Evolutionary conservation across 2,113 vertebrate species (phyloP), one percentile per base, ranked within the genome.

Genomic region (Salvelinus namaycush): DNA sequence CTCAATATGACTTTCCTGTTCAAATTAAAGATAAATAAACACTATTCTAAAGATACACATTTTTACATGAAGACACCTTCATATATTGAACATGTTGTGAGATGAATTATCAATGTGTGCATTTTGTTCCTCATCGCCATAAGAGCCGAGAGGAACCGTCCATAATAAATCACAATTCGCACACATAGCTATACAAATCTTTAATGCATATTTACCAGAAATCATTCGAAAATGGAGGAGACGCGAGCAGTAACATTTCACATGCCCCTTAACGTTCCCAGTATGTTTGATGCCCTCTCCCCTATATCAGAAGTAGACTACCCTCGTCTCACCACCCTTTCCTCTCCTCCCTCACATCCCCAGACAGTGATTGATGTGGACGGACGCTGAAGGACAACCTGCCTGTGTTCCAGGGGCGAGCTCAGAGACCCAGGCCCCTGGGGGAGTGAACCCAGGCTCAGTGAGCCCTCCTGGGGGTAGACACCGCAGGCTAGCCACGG

Each of bases 401-500:
- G 20, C 77, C 39, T 22, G 27, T n/a, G 60, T 54, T 26, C 26
- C 79, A 67, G 84, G 76, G 74, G 72, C 74, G 75, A 76, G 39
- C 39, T 44, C 39, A 11, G 39, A 44, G 39, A 44, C 9, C 39
- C 39, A 44, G 39, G 39, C 39, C 39, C 9, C 39, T 12, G 39
- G 39, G 39, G 39, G 9, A 44, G 39, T 44, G 39, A 44, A 44
- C 9, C 39, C 39, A 11, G 80, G 78, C 11, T 31, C 59, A 62
- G 65, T 14, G 14, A 13, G 26, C 18, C 44, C 11, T 48, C 24
- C 31, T 81, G 78, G 88, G 62, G 78, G 8, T 68, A 70, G 75
- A 54, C 14, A 49, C 75, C 81, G 22, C 34, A 18, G 8, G 74
- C 81, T 48, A 84, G 87, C 88, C 86, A 54, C 87, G 83, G 89